Evolutionary conservation across 2,888 invertebrate genomes (phyloP).

Genomic region (Campoplex nolae): DNA sequence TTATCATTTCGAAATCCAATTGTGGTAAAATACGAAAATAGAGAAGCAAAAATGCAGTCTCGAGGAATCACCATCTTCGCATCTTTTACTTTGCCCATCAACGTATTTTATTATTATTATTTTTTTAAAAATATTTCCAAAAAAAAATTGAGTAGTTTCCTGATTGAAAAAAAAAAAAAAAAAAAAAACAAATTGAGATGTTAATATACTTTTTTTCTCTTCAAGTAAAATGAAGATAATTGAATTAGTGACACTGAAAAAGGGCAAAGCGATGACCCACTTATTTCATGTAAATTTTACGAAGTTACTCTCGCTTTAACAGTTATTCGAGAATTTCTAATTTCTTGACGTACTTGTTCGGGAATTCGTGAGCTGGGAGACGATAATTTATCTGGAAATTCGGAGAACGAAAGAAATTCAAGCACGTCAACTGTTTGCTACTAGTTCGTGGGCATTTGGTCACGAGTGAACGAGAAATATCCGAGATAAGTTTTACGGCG

Average conservation of each 20-base stretch:
- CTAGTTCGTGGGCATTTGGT: not conserved
- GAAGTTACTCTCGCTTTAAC: constrained; percentile 32
- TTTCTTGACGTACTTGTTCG: constrained; percentile 9
- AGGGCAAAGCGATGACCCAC: constrained; percentile 37
- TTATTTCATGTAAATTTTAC: constrained; percentile 11
- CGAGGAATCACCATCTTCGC: not conserved
- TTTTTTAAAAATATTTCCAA: not conserved
- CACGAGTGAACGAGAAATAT: constrained; percentile 10
- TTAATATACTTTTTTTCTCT: not conserved
- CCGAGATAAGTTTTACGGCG: not conserved
- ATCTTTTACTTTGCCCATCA: not conserved
- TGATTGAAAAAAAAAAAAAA: not conserved
- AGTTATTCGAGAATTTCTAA: constrained; percentile 53
- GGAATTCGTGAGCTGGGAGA: constrained; percentile 35
- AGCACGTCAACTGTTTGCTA: not conserved
- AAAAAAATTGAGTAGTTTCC: not conserved
- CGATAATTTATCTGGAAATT: constrained; percentile 8
- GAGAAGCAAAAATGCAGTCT: not conserved
- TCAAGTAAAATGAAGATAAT: not conserved
- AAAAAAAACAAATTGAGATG: not conserved
- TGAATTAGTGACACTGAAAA: not conserved
- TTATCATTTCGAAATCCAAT: not conserved
- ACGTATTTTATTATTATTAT: not conserved
- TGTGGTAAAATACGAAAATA: not conserved
- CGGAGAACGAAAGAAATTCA: not conserved